Conservation (phyloP, 2,888 invertebrate species). For the Gymnosoma rotundatum region DNA sequence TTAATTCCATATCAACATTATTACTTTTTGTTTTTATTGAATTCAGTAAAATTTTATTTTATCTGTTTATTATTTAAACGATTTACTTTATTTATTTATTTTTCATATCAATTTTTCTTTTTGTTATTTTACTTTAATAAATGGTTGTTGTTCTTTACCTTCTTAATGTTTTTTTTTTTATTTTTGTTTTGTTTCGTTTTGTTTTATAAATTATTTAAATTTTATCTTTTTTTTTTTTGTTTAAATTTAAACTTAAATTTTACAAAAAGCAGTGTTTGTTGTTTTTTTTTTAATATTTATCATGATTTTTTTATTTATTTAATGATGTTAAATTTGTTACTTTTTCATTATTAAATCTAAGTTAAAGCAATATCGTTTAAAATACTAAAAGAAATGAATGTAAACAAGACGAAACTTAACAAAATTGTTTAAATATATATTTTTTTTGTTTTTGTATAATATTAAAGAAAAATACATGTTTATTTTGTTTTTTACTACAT, state of each 20-base stretch:
- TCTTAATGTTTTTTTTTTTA: conserved; percentile 65
- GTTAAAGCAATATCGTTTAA: conserved; percentile 78
- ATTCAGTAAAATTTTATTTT: conserved; percentile 80
- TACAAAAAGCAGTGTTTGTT: conserved; percentile 81
- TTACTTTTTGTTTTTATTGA: conserved; percentile 76
- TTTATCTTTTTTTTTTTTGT: conserved; percentile 67
- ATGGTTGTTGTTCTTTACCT: conserved; percentile 68
- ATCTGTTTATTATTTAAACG: conserved; percentile 74
- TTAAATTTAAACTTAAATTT: conserved; percentile 80
- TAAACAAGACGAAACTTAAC: conserved; percentile 62
- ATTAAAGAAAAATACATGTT: conserved; percentile 46
- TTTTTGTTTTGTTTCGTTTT: too few relatives aligned
- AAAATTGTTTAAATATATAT: conserved; percentile 47
- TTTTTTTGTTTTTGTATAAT: conserved; percentile 30
- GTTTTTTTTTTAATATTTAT: conserved; percentile 73
- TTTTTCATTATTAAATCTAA: conserved; percentile 75
- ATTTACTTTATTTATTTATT: conserved; percentile 71
- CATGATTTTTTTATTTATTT: conserved; percentile 72
- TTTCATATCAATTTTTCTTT: conserved; percentile 67
- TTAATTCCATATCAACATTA: conserved; percentile 81
- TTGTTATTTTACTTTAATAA: conserved; percentile 62
- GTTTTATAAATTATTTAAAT: conserved; percentile 67
- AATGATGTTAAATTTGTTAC: conserved; percentile 73
- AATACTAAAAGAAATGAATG: conserved; percentile 60
- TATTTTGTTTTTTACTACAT: conserved; percentile 61